Evolutionary conservation across 2,113 vertebrate species (phyloP).

Genomic region (Etheostoma spectabile): DNA sequence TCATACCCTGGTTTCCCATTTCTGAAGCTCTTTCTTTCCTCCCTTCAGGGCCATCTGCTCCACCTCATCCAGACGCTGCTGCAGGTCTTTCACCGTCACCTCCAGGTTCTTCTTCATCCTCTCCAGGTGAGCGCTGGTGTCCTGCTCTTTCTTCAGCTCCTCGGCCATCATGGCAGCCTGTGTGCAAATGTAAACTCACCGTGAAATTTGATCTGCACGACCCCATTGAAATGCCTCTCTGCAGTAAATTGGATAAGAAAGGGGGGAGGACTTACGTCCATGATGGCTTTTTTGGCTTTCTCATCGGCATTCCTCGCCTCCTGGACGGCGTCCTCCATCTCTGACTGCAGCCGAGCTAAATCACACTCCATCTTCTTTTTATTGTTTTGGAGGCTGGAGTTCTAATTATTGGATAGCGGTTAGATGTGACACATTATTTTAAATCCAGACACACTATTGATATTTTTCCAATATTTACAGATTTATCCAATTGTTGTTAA

Average conservation of each 20-base stretch:
- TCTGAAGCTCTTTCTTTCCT: conserved; percentile 61
- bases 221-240: not conserved
- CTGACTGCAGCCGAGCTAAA: conserved; percentile 66
- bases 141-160: conserved; percentile 91
- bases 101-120: conserved; percentile 68
- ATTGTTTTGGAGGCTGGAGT: conserved; percentile 62
- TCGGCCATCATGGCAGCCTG: conserved; percentile 88
- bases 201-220: conserved; percentile 17
- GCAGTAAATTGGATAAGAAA: not conserved
- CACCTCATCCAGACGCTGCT: conserved; percentile 50
- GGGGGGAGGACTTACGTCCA: conserved; percentile 56
- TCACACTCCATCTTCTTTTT: conserved; percentile 74
- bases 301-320: conserved; percentile 70
- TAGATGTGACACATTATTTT: not conserved
- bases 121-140: conserved; percentile 89
- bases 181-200: not conserved
- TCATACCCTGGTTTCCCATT: conserved; percentile 58
- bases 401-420: conserved; percentile 50
- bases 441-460: not conserved
- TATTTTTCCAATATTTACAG: not conserved
- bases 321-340: conserved; percentile 68
- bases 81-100: conserved; percentile 55
- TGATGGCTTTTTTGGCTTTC: conserved; percentile 76
- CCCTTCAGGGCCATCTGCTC: conserved; percentile 65
- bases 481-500: not conserved